Evolutionary conservation across 2,888 invertebrate genomes (phyloP), one percentile per base, ranked within the genome.

Genomic region (Nephrocerus scutellatus): DNA sequence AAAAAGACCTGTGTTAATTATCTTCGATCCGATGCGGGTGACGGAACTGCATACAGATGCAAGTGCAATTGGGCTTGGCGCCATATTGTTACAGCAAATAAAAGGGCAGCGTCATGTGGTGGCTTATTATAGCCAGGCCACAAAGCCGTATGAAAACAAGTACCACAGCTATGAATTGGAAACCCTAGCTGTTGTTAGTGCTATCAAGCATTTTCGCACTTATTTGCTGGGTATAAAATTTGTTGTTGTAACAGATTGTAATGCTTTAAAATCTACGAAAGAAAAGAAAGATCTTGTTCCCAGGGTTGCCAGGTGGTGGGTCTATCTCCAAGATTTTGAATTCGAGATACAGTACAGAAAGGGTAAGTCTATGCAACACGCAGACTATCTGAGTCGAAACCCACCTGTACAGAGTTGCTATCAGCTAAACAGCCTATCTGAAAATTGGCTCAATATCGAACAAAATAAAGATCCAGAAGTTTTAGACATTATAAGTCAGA

Each of bases 21-120:
- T 39, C 8, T 45, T 32, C 30, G 29, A 45, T 19, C 38, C 22
- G 6, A 14, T 32, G 13, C 30, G 31, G 2, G 26, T 18, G 3
- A 38, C 41, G 25, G 44, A 44, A 30, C 16, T 44, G 4, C 44
- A 44, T 19, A 41, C 44, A 2, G 41, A 44, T 30, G 39, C 39
- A 5, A 39, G 44, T 12, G 22, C 39, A 6, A 31, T 35, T 3
- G 43, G 43, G 25, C 33, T 39, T 20, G 43, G 33, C 3, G 43
- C 39, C 1, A 26, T 41, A 9, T 18, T 37, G 6, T 37, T 44
- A 10, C 41, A 44, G 28, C 19, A 33, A 8, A 19, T 41, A 4
- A 18, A 37, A 5, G 32, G 26, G 3, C 16, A 8, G 3, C 13
- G 36, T 10, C 31, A 33, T 22, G 36, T 39, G 12, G 44, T 41